Base-by-base conservation (phyloP, 1,140 invertebrate genomes). In the Cydia strobilella region DNA sequence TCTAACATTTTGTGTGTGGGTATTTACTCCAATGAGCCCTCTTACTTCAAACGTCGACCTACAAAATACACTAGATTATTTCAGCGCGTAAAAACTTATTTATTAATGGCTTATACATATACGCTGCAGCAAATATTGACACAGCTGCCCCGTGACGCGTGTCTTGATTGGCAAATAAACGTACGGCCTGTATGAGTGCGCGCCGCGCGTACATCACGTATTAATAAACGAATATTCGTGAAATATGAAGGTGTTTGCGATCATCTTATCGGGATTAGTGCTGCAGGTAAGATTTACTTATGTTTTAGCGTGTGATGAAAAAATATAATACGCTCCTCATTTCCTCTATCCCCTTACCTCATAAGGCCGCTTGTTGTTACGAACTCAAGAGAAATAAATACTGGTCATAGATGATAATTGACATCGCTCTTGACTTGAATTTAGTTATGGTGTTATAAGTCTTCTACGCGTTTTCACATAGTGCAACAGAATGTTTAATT, bases 281-380 rank as follows among this genome's bases (percentile, higher is more conserved):
- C 10, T 79, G 42, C 79, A 83, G 66, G 84, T 86, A 78, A 73
- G 42, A 20, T 13, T 27, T n/a, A n/a, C n/a, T n/a, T n/a, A n/a
- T n/a, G n/a, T n/a, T n/a, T n/a, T n/a, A 2, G 31, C 31, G 35
- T 39, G 35, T 39, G 35, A 39, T 39, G 35, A 39, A 39, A 39
- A 39, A 39, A 10, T 39, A 39, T 5, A 39, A 39, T 39, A 39
- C 10, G 35, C 35, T 39, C 9, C 9, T 10, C 1, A 10, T 39
- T 39, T 10, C 35, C 35, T 39, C 7, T 6, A 35, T 35, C 5
- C 31, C 6, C 31, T 35, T 35, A 35, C 31, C 6, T 4, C 31
- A 35, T 7, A 39, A 39, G 35, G 35, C 7, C 9, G 35, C 9
- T 39, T 39, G 35, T 39, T 9, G 7, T 39, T 9, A 39, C 7